phyloP scores from a whole-genome alignment of 92 coral and sea anemone genomes.

The Umimayanthus kanabou region DNA sequence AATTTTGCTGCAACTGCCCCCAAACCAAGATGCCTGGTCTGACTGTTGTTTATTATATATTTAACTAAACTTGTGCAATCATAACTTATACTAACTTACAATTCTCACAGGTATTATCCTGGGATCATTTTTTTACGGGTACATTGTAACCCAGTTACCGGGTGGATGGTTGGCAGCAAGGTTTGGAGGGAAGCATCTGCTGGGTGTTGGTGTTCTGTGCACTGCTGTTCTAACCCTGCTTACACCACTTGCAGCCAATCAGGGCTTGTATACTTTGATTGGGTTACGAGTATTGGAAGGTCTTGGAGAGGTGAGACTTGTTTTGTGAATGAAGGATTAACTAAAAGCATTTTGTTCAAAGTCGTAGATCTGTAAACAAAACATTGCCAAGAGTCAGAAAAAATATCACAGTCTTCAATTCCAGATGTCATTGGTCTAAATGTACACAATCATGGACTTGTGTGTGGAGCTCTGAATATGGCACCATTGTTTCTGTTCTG shows the following conservation, averaged over 20 bases:
- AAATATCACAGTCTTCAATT: too few species aligned
- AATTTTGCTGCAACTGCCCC: too few species aligned
- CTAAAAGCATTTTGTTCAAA: too few species aligned
- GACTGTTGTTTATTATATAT: too few species aligned
- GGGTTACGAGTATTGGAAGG: slow-evolving; percentile 86
- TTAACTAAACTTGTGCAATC: too few species aligned
- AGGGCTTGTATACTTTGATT: slow-evolving; percentile 69
- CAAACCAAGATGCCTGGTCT: too few species aligned
- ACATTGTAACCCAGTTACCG: slow-evolving; percentile 86
- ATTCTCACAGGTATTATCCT: slow-evolving; percentile 67
- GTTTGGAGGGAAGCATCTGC: slow-evolving; percentile 81
- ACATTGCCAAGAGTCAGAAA: too few species aligned
- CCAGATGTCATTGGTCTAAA: too few species aligned
- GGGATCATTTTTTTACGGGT: slow-evolving; percentile 97
- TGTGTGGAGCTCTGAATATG: too few species aligned
- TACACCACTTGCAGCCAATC: slow-evolving; percentile 88
- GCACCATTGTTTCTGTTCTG: too few species aligned
- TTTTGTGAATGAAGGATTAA: neutral
- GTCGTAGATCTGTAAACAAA: too few species aligned
- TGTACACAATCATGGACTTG: too few species aligned
- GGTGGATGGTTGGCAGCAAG: slow-evolving; percentile 95
- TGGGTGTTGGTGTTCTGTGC: slow-evolving; percentile 87
- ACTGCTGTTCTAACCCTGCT: slow-evolving; percentile 80
- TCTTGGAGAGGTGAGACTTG: slow-evolving; percentile 83
- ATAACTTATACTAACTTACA: neutral